phyloP scores from a whole-genome alignment of 2,113 vertebrate genomes.

The Pagrus major region DNA sequence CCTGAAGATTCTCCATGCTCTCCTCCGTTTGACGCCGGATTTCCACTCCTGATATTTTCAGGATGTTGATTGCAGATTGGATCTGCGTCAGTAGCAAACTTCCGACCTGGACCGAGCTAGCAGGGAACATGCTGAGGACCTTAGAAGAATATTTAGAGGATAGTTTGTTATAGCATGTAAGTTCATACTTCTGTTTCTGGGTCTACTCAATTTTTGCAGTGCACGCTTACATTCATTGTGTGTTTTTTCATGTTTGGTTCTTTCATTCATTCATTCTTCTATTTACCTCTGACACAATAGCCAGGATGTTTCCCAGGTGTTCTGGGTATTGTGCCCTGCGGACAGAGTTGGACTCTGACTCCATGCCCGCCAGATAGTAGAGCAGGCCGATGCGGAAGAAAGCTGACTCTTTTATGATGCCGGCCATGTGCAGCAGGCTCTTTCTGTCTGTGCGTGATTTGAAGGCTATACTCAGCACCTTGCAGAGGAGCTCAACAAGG shows the following conservation, averaged over 20 bases:
- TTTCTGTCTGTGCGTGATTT: conserved; percentile 84
- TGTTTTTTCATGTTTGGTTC: neutral
- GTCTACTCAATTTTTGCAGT: neutral
- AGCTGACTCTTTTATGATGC: conserved; percentile 88
- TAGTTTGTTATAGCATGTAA: too few species aligned
- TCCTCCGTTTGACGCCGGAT: conserved; percentile 84
- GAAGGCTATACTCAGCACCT: conserved; percentile 89
- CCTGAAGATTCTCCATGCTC: conserved; percentile 83
- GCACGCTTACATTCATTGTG: neutral
- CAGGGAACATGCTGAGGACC: conserved; percentile 89
- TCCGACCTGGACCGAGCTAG: conserved; percentile 86
- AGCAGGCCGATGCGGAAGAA: conserved; percentile 89
- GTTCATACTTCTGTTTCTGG: neutral
- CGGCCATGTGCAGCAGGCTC: conserved; percentile 87
- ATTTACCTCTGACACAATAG: conserved; percentile 85
- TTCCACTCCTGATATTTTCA: conserved; percentile 86
- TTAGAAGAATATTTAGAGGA: conserved; percentile 59
- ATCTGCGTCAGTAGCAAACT: conserved; percentile 88
- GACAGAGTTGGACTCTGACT: conserved; percentile 76
- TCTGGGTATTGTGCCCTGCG: conserved; percentile 85
- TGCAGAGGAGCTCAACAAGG: conserved; percentile 88
- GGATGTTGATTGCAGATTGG: conserved; percentile 83
- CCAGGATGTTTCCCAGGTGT: conserved; percentile 88
- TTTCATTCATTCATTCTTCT: neutral
- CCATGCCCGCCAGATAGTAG: conserved; percentile 86